Evolutionary conservation across 1,140 invertebrate species (phyloP), one percentile per base, ranked within the genome.

Genomic region (Drosophila miranda): DNA sequence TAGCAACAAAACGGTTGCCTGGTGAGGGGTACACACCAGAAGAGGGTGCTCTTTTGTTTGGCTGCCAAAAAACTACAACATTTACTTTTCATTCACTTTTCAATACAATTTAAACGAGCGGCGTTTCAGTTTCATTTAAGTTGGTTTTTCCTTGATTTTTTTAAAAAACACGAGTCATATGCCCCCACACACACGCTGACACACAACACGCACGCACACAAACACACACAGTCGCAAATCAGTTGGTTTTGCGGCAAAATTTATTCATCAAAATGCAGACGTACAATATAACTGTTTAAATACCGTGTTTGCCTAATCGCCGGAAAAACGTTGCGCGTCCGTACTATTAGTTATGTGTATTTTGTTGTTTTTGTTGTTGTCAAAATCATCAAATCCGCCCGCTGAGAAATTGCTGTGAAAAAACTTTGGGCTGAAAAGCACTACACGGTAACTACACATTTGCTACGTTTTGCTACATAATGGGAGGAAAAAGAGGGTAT

Each of bases 151-250:
- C 30, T 69, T 52, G 30, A 55, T 13, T 38, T 38, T 38, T 76
- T 76, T 43, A 67, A 82, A 78, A 83, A 75, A 62, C 79, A 77
- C 80, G 77, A 84, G 81, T 84, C 80, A 80, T 84, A 83, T 49
- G 49, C 48, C 67, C 56, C 44, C 45, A 48, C 49, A 80, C 57
- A 66, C 42, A 16, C 41, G 19, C 28, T 41, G 41, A 53, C 42
- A 43, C 23, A 58, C 23, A 54, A 52, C 34, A 74, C 51, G 26
- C 50, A 58, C 19, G 34, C 42, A 55, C 26, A 41, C 61, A 53
- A 28, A 49, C 52, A 42, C 59, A 58, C 14, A 59, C 41, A 48
- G 16, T 23, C 30, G 49, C 38, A 59, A 59, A 19, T 28, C 44
- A 26, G 3, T 44, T 38, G 21, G 11, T 45, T 58, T 51, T 23